phyloP scores from a whole-genome alignment of 2,113 vertebrate species.

The Nansenia antarctica region DNA sequence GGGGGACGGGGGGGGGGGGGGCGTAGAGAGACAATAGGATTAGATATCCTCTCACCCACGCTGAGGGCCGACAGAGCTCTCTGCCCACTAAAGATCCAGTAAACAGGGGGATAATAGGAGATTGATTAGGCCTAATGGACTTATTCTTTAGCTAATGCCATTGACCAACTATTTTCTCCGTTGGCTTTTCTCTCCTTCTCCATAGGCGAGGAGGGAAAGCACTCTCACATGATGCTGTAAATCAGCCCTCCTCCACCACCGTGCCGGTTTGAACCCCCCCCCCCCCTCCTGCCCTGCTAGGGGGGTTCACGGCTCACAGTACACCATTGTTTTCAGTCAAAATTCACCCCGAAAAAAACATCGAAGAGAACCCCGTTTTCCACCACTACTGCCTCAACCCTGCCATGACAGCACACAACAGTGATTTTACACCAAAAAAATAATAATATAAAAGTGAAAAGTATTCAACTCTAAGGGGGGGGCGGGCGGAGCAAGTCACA shows the following conservation, averaged over 20 bases:
- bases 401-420: neutral
- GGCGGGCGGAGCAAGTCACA: conserved; percentile 15
- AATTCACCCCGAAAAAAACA: too few relatives aligned
- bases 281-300: conserved; percentile 51
- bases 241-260: conserved; percentile 69
- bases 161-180: conserved; percentile 63
- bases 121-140: conserved; percentile 87
- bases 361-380: conserved; percentile 15
- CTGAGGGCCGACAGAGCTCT: conserved; percentile 53
- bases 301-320: conserved; percentile 63
- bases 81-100: conserved; percentile 66
- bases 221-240: conserved; percentile 78
- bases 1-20: conserved; percentile 46
- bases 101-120: conserved; percentile 79
- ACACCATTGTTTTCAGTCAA: conserved; percentile 75
- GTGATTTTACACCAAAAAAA: neutral
- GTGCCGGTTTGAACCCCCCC: conserved; percentile 27
- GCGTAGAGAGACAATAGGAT: conserved; percentile 68
- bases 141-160: conserved; percentile 79
- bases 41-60: conserved; percentile 55
- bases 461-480: conserved; percentile 23
- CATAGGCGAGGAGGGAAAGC: conserved; percentile 54
- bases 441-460: conserved; percentile 25
- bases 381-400: conserved; percentile 27
- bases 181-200: conserved; percentile 10